Evolutionary conservation across 1,140 invertebrate species (phyloP).

Genomic region (Drosophila azteca): DNA sequence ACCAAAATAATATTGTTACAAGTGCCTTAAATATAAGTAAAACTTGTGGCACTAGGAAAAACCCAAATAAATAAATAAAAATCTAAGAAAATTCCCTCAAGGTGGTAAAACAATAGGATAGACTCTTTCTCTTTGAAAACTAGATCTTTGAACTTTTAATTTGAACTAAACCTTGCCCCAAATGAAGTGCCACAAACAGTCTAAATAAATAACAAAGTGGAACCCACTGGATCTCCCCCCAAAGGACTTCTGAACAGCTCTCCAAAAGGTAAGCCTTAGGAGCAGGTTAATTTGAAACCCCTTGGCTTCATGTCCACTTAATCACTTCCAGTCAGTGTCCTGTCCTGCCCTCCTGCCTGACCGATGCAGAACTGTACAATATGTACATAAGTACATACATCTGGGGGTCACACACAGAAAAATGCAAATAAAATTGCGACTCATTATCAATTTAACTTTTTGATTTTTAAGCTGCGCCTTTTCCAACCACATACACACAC

Average conservation of each 20-base stretch:
- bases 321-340: conserved; percentile 49
- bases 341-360: conserved; percentile 2
- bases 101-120: too few relatives aligned
- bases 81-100: too few relatives aligned
- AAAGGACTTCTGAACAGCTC: not conserved
- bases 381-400: too few relatives aligned
- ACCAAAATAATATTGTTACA: too few relatives aligned
- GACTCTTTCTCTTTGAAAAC: not conserved
- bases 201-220: too few relatives aligned
- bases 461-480: conserved; percentile 69
- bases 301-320: conserved; percentile 26
- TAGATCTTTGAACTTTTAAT: too few relatives aligned
- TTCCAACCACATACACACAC: conserved; percentile 36
- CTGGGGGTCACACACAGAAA: conserved; percentile 34
- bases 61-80: not conserved
- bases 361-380: conserved; percentile 20
- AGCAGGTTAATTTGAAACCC: conserved; percentile 21
- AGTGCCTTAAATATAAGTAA: too few relatives aligned
- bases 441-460: conserved; percentile 81
- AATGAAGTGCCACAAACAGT: too few relatives aligned
- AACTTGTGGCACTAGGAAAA: too few relatives aligned
- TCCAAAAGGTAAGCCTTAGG: not conserved
- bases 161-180: too few relatives aligned
- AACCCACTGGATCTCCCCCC: not conserved
- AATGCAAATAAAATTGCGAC: conserved; percentile 53